A percentile compares a stretch with the other conserved stretches of the same genome.
phyloP scores from a whole-genome alignment of 2,113 vertebrate species.

The Zootoca vivipara region DNA sequence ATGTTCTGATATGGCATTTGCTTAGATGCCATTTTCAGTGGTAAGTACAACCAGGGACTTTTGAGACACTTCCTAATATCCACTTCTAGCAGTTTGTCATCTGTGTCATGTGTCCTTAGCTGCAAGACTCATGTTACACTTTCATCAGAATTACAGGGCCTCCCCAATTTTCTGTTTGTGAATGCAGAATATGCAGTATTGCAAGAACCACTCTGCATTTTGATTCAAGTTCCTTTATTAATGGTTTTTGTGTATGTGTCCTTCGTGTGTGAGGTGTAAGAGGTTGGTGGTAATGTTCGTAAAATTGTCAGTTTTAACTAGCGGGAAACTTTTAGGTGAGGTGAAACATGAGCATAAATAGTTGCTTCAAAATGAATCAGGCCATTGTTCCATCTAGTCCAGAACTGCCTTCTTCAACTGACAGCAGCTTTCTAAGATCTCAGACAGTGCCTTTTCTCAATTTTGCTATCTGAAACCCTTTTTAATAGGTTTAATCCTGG shows the following conservation, averaged over 20 bases:
- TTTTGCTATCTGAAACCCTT: background rate
- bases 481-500: background rate
- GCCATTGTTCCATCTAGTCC: too few relatives aligned
- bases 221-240: constrained; percentile 47
- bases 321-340: background rate
- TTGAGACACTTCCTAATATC: constrained; percentile 27
- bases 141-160: constrained; percentile 38
- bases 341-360: too few relatives aligned
- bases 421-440: background rate
- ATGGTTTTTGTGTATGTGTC: background rate
- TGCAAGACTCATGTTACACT: constrained; percentile 51
- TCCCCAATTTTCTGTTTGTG: constrained; percentile 43
- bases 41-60: constrained; percentile 67
- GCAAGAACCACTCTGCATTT: constrained; percentile 47
- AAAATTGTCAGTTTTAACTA: background rate
- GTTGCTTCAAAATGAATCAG: too few relatives aligned
- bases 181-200: constrained; percentile 13
- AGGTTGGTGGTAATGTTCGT: background rate
- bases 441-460: background rate
- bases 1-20: constrained; percentile 72
- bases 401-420: too few relatives aligned
- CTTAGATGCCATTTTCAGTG: constrained; percentile 66
- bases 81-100: constrained; percentile 37
- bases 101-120: constrained; percentile 30
- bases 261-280: constrained; percentile 30